Evolutionary conservation across 2,113 vertebrate species (phyloP).

Genomic region (Microcebus murinus): DNA sequence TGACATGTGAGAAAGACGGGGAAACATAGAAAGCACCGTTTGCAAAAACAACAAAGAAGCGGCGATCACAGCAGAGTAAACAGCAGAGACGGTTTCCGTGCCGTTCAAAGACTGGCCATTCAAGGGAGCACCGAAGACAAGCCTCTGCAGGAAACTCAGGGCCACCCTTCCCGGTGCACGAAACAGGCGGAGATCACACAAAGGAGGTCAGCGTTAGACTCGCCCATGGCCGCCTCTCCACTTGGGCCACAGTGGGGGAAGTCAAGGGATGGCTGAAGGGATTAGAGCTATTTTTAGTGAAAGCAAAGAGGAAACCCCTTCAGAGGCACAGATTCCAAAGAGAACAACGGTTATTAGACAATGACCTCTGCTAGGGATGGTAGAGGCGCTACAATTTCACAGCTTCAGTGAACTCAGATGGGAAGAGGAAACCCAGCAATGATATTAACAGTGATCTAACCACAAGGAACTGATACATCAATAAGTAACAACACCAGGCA

Average conservation of each 20-base stretch:
- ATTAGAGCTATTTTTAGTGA: background rate
- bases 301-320: background rate
- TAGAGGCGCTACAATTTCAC: background rate
- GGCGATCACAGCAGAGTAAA: constrained; percentile 5
- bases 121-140: background rate
- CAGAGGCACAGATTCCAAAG: background rate
- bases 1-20: background rate
- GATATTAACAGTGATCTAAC: background rate
- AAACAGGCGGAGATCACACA: background rate
- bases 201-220: background rate
- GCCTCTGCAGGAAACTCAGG: background rate
- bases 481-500: background rate
- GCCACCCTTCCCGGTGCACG: constrained; percentile 6
- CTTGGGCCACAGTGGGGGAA: background rate
- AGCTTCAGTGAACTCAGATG: background rate
- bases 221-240: background rate
- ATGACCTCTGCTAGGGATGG: background rate
- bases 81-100: background rate
- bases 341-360: background rate
- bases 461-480: background rate
- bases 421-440: background rate
- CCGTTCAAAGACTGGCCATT: constrained; percentile 47
- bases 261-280: background rate
- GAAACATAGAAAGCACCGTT: background rate
- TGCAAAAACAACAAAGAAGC: constrained; percentile 52